Base-by-base conservation (phyloP, 2,797 vertebrate species). In the Channa striata region DNA sequence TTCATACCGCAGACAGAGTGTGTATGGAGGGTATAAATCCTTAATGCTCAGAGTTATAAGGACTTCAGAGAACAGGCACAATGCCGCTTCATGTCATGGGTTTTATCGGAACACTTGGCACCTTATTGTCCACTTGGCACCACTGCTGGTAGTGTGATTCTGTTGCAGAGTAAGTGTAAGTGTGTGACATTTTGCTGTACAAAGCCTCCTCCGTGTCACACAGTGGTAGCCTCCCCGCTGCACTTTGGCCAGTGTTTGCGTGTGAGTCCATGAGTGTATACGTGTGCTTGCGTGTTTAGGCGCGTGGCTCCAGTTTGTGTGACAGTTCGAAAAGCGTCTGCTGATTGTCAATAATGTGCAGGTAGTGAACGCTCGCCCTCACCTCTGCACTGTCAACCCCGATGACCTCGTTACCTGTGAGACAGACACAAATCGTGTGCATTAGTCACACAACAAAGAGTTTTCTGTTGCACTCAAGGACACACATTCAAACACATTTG, bases 291-390 rank as follows among this genome's bases (percentile, higher is more conserved):
- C 20, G 0, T 42, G 68, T 83, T 95, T 89, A 98, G 19, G 81
- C 93, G 5, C 97, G 94, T 0, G 98, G 97, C 93, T 99, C 97
- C 83, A 99, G 96, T 92, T 97, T 95, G 93, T 98, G 97, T 0
- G 98, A 99, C 70, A 99, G 95, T 87, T 98, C 95, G 5, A 99
- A 99, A 49, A 99, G 95, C 73, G 95, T 96, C 92, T 98, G 97
- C 90, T 99, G 97, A 97, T 95, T 98, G 93, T 99, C 98, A 2
- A 99, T 99, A 87, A 99, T 94, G 37, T 96, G 96, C 83, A 99
- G 93, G 89, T 96, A 95, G 68, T 97, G 95, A 49, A 97, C 82
- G 8, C 96, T 97, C 69, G 95, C 91, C 80, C 95, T 96, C 86
- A 97, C 90, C 80, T 99, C 98, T 0, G 94, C 94, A 49, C 96